Percentiles rank a stretch among this genome's conserved stretches.
Evolutionary conservation across 1,140 invertebrate species (phyloP).

Genomic region (Zaprionus taronus): DNA sequence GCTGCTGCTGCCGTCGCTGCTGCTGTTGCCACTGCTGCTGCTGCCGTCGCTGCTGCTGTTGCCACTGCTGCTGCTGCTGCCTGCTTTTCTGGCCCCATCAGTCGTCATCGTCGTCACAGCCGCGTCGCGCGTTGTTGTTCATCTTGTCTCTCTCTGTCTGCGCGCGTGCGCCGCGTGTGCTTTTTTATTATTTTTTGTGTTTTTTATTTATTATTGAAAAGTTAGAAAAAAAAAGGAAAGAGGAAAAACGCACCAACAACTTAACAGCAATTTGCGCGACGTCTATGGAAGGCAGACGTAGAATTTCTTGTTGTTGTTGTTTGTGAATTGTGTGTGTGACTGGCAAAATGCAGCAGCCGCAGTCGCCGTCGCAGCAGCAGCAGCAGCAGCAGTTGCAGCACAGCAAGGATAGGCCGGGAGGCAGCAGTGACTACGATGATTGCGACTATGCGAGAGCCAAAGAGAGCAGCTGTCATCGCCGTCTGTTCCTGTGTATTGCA

Average conservation of each 20-base stretch:
- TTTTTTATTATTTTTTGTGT: constrained; percentile 15
- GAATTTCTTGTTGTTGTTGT: constrained; percentile 28
- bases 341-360: constrained; percentile 52
- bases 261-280: constrained; percentile 25
- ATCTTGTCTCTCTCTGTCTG: constrained; percentile 40
- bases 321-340: constrained; percentile 22
- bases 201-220: background rate
- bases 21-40: constrained; percentile 5
- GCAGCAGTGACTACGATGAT: constrained; percentile 18
- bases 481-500: constrained; percentile 60
- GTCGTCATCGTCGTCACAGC: constrained; percentile 45
- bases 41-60: background rate
- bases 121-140: constrained; percentile 52
- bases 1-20: constrained; percentile 25
- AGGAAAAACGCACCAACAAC: constrained; percentile 1
- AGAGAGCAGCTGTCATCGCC: constrained; percentile 62
- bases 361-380: constrained; percentile 28
- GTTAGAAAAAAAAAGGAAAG: background rate
- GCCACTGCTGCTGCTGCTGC: background rate
- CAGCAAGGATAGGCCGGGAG: constrained; percentile 45
- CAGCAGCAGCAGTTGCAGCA: constrained; percentile 23
- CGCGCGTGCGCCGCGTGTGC: constrained; percentile 19
- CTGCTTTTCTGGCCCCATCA: constrained; percentile 39
- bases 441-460: constrained; percentile 25
- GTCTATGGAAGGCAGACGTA: constrained; percentile 13